These are phyloP conservation scores for Ormyrus rosae DNA, from an alignment of 2,888 invertebrate genomes.

Conservation along the genomic window DNA sequence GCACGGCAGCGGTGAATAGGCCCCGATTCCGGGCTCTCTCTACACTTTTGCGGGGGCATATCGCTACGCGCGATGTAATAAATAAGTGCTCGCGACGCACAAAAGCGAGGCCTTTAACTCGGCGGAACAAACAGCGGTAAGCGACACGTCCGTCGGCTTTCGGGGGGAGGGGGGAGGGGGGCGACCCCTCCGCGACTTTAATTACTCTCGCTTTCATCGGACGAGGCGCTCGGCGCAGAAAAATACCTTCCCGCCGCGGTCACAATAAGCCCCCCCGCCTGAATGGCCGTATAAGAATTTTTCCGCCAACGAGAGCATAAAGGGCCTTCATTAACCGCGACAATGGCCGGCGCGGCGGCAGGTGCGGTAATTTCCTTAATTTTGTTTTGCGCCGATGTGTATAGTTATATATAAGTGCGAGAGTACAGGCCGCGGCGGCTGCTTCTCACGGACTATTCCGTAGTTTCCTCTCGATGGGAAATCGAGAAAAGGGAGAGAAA, in stretches of 20 bases:
- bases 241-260: not conserved
- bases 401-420: not conserved
- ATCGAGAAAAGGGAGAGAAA: no score
- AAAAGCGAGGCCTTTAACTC: not conserved
- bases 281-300: slow-evolving; percentile 17
- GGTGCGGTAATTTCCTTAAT: slow-evolving; percentile 50
- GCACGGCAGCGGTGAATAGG: no score
- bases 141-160: slow-evolving; percentile 22
- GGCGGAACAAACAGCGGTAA: slow-evolving; percentile 9
- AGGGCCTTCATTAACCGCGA: slow-evolving; percentile 37
- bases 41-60: not conserved
- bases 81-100: not conserved
- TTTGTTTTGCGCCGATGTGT: slow-evolving; percentile 19
- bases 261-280: not conserved
- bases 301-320: slow-evolving; percentile 32
- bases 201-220: slow-evolving; percentile 39
- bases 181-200: slow-evolving; percentile 7
- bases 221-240: not conserved
- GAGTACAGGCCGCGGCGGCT: slow-evolving; percentile 1
- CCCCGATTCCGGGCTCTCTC: no score
- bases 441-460: slow-evolving; percentile 24
- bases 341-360: slow-evolving; percentile 30
- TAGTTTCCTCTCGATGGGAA: no score
- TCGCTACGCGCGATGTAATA: not conserved
- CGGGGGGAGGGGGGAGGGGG: not conserved